These are phyloP conservation scores for Sitobion miscanthi DNA, from an alignment of 1,140 invertebrate genomes.

Conservation along the genomic window DNA sequence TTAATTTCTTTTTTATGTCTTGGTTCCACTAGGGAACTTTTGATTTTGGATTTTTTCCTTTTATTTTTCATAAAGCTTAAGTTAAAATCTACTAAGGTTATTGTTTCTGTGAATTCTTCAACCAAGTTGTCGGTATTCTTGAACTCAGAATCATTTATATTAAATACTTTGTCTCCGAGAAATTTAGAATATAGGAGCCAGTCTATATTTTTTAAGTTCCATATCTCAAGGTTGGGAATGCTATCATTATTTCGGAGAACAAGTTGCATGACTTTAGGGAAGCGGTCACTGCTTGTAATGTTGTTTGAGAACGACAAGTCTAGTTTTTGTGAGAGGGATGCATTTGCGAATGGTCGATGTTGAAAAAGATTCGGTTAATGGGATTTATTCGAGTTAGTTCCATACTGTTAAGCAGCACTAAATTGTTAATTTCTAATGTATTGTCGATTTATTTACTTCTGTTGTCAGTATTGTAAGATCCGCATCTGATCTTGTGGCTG, in stretches of 20 bases:
- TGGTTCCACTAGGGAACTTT: background rate
- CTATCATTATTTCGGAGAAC: background rate
- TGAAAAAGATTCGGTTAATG: too few species aligned
- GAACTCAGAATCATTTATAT: background rate
- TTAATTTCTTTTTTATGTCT: background rate
- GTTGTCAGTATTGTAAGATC: too few species aligned
- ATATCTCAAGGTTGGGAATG: background rate
- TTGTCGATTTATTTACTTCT: too few species aligned
- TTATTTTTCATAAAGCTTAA: background rate
- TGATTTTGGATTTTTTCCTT: background rate
- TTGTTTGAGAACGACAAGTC: too few species aligned
- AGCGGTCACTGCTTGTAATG: too few species aligned
- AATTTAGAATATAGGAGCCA: background rate
- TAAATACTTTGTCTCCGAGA: background rate
- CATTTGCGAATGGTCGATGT: too few species aligned
- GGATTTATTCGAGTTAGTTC: too few species aligned
- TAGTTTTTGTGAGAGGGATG: too few species aligned
- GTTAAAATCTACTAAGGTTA: background rate
- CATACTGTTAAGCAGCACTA: too few species aligned
- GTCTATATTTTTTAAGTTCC: background rate
- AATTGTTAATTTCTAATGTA: too few species aligned
- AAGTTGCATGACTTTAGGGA: background rate
- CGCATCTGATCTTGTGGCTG: too few species aligned
- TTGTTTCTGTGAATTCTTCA: background rate
- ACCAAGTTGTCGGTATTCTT: background rate